These are phyloP conservation scores for Ditylenchus dipsaci DNA, from an alignment of 1,140 invertebrate genomes.

Conservation along the genomic window DNA sequence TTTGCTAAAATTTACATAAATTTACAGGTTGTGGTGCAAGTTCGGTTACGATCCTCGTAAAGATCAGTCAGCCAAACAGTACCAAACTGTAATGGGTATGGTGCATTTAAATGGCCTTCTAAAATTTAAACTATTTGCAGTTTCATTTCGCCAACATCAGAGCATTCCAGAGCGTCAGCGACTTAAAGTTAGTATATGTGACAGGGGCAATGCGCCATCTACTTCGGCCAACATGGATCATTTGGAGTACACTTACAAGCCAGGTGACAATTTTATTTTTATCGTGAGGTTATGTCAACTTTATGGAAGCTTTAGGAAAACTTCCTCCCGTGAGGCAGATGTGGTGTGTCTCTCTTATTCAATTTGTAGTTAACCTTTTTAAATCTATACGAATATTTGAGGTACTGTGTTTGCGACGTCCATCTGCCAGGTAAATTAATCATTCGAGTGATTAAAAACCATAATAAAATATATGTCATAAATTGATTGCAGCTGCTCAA, in stretches of 20 bases:
- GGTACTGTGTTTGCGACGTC: constrained; percentile 51
- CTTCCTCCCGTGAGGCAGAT: constrained; percentile 51
- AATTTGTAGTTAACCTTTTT: no score
- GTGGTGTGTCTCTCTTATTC: constrained; percentile 34
- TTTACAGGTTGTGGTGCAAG: constrained; percentile 51
- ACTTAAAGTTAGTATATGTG: constrained; percentile 40
- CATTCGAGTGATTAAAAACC: no score
- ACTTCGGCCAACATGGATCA: not conserved
- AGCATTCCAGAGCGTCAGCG: constrained; percentile 52
- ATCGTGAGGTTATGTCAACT: not conserved
- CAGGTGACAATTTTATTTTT: constrained; percentile 27
- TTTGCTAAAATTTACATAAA: no score
- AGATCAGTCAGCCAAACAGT: constrained; percentile 40
- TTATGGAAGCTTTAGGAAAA: constrained; percentile 19
- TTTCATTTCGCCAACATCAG: constrained; percentile 47
- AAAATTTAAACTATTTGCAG: no score
- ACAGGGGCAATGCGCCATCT: constrained; percentile 6
- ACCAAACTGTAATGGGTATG: constrained; percentile 53
- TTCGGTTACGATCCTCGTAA: constrained; percentile 57
- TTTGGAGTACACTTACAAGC: constrained; percentile 30
- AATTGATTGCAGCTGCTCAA: constrained; percentile 17
- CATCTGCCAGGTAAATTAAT: constrained; percentile 21
- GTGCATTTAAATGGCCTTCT: no score
- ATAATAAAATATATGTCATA: no score
- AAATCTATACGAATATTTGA: no score